Percentiles rank a stretch among this genome's conserved stretches.
These are phyloP conservation scores for Oligia latruncula DNA, from an alignment of 2,888 invertebrate species.

Conservation along the genomic window DNA sequence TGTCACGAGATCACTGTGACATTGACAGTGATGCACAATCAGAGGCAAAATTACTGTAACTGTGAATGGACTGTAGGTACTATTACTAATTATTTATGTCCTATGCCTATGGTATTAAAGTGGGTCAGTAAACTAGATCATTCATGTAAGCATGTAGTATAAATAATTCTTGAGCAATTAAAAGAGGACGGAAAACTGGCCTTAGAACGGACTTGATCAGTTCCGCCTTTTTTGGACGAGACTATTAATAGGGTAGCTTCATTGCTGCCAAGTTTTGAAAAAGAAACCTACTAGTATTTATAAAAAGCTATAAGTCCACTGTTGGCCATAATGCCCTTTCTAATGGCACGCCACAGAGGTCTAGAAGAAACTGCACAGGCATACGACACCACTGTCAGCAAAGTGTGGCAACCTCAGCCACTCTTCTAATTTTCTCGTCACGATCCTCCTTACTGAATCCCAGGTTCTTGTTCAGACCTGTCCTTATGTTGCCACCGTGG, in stretches of 20 bases:
- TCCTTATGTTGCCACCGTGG: constrained; percentile 99
- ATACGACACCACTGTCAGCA: constrained; percentile 98
- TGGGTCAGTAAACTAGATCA: constrained; percentile 22
- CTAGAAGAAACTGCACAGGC: constrained; percentile 98
- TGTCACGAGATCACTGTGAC: no score
- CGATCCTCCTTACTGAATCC: constrained; percentile 98
- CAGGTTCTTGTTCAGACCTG: constrained; percentile 98
- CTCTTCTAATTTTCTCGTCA: constrained; percentile 98
- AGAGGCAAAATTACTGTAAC: no score
- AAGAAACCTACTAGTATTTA: neutral
- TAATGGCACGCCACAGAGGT: neutral
- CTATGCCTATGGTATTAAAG: constrained; percentile 7
- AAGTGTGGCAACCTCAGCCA: constrained; percentile 99
- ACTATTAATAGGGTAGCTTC: neutral
- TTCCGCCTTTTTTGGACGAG: constrained; percentile 7
- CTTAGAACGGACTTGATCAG: neutral
- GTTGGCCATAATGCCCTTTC: neutral
- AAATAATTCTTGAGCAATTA: constrained; percentile 19
- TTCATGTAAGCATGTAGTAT: constrained; percentile 11
- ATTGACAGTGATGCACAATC: no score
- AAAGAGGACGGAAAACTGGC: neutral
- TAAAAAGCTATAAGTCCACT: neutral
- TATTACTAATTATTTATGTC: constrained; percentile 17
- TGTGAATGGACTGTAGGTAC: no score
- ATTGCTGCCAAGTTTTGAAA: neutral